Base-by-base conservation (phyloP, 2,797 vertebrate genomes). In the Schizopygopsis pylzovi region DNA sequence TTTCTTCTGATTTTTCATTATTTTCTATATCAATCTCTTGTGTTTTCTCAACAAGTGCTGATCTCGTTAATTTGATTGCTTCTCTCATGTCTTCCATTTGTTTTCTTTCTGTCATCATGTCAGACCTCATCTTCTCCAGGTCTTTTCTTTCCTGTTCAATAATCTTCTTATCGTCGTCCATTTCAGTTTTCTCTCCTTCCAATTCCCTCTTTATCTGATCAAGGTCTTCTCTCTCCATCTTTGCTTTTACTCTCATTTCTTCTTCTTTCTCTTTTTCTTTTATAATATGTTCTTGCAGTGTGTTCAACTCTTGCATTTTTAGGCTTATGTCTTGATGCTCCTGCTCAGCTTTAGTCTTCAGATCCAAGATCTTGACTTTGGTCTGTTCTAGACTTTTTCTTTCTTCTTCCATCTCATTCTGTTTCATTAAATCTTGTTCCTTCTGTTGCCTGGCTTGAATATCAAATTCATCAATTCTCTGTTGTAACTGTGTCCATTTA, bases 241-340 rank as follows among this genome's bases (percentile, higher is more conserved):
- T 59, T 22, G 41, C 25, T 86, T 59, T 77, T 13, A 68, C 63
- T 22, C 0, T 82, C 0, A 45, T 67, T 54, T 82, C 52, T 37
- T 82, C 41, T 37, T 47, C 28, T 78, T 65, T 61, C n/a, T 54
- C 39, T 70, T 11, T 80, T 33, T 87, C 41, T 37, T 52, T 87
- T 25, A 20, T 12, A 2, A 80, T 54, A n/a, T 80, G 47, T 43
- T 84, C 68, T 47, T 81, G 12, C 43, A 87, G 0, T 18, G 6
- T 39, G 10, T 67, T 72, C 2, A 88, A 7, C 37, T 67, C 4
- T 47, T 59, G 37, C 4, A 5, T 49, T 86, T 47, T 63, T 54
- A 15, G 78, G 78, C 41, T 65, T 1, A 80, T 1, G 1, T 28
- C 56, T 20, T 28, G 13, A 12, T 49, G 13, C 6, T 68, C 43